Evolutionary conservation across 2,113 vertebrate genomes (phyloP), one percentile per base, ranked within the genome.

Genomic region (Globicephala melas): DNA sequence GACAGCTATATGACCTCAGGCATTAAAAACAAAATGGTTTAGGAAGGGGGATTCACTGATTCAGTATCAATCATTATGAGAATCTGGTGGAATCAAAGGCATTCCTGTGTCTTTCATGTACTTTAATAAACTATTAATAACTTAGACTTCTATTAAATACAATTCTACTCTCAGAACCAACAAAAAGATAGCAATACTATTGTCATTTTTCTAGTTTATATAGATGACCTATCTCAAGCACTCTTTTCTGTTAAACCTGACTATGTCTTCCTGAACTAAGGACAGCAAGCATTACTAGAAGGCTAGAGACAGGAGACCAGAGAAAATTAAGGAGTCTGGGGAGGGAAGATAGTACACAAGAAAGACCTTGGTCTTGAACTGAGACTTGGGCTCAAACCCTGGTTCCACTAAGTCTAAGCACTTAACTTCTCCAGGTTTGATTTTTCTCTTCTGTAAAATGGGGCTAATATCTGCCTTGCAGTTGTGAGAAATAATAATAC

Each of bases 121-220:
- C 21, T 96, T 95, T 44, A 86, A 96, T 90, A 91, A 90, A 41
- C 20, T 44, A 36, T 85, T 86, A 76, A 67, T 71, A 82, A 67
- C 74, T 60, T 63, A 83, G 68, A 2, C 62, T 73, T n/a, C 89
- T 87, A 31, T 82, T 86, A 71, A 86, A 77, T 81, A 94, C 87
- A 65, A 73, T 71, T 82, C 67, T 21, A 77, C 33, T 70, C 85
- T 44, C 62, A 83, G 58, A 81, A 83, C 5, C 26, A 92, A 55
- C n/a, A 74, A 77, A 84, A 21, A 86, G 41, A 65, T 28, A 63
- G 74, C 60, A n/a, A 31, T 55, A 13, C 50, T 63, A 28, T 58
- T 94, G 26, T 63, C 47, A 55, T 77, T 68, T 73, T 93, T 65
- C 67, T 73, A 55, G 4, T 90, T 82, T 87, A 90, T 26, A 26